phyloP scores from a whole-genome alignment of 1,140 invertebrate species.

The Camponotus pennsylvanicus region DNA sequence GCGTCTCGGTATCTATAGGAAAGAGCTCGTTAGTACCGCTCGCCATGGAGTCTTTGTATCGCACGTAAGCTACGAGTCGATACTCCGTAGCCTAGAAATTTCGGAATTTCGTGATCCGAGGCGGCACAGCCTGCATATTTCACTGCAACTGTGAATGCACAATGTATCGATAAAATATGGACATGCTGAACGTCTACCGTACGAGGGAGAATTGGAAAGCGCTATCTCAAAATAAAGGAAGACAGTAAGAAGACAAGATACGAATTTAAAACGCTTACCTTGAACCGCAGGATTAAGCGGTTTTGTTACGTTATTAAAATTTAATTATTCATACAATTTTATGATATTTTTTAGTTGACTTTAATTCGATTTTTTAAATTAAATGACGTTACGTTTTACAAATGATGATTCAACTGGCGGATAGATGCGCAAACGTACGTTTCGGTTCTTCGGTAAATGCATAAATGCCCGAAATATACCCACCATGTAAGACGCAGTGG shows the following conservation, averaged over 20 bases:
- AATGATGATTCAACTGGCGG: not conserved
- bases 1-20: constrained; percentile 39
- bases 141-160: constrained; percentile 29
- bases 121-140: constrained; percentile 48
- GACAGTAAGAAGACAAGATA: not conserved
- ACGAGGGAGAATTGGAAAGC: not conserved
- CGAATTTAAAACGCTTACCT: not conserved
- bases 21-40: constrained; percentile 44
- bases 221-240: not conserved
- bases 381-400: not conserved
- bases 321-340: not conserved
- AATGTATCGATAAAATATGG: constrained; percentile 48
- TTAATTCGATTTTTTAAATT: not conserved
- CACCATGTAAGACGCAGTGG: constrained; percentile 18
- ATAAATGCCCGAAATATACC: not conserved
- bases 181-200: not conserved
- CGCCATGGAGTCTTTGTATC: constrained; percentile 48
- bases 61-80: constrained; percentile 40
- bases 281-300: not conserved
- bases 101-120: constrained; percentile 49
- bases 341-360: not conserved
- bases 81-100: constrained; percentile 42
- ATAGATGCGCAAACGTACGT: not conserved
- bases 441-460: not conserved
- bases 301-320: not conserved